Evolutionary conservation across 2,113 vertebrate species (phyloP), one percentile per base, ranked within the genome.

Genomic region (Dascyllus trimaculatus): DNA sequence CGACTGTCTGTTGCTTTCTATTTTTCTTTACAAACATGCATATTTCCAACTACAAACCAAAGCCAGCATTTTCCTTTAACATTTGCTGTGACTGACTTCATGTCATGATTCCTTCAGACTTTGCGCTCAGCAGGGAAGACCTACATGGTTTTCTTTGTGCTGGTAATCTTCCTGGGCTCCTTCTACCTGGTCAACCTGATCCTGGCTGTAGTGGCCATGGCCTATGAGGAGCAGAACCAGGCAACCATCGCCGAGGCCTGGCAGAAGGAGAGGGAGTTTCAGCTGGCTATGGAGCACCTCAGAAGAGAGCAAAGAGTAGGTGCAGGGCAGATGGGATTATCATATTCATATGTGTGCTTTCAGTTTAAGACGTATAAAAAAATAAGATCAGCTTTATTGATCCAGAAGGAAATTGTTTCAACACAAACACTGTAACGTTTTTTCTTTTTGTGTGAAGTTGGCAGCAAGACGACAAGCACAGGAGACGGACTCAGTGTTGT

Each of bases 131-230:
- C 97, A 15, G 98, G 98, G 65, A 99, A 99, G 93, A 97, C 98
- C 86, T 99, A 99, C 93, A 99, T 99, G 98, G 93, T 99, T 68
- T 99, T 99, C 93, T 99, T 99, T 82, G 98, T 99, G 92, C 92
- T 99, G 43, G 98, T 99, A 49, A 99, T 99, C 86, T 99, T 99
- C 87, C 86, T 99, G 93, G 98, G 98, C 65, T 99, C 98, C 0
- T 99, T 99, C 95, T 99, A 99, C 90, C 92, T 99, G 88, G 87
- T 99, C 80, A 99, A 99, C 90, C 91, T 99, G 86, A 99, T 99
- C 89, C 92, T 99, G 91, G 98, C 98, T 29, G 98, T 99, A 22
- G 98, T 99, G 21, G 98, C 98, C 90, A 99, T 99, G 98, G 98
- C 98, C 0, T 99, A 99, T 0, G 98, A 99, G 91, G 98, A 99